Evolutionary conservation across 2,888 invertebrate species (phyloP).

Genomic region (Phragmatobia fuliginosa): DNA sequence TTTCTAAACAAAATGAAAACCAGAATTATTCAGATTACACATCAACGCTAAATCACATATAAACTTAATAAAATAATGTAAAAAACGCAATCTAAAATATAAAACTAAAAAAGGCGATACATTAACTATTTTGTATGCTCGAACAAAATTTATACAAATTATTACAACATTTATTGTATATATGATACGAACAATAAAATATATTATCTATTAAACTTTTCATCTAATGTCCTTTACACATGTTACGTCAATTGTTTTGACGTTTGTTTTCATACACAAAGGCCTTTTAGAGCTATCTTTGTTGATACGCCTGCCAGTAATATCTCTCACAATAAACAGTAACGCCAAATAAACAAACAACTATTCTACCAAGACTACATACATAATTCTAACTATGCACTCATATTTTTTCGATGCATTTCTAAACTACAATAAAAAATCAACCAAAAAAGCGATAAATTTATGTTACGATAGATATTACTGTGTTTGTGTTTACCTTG

Average conservation of each 20-base stretch:
- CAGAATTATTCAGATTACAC: not conserved
- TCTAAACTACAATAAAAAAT: not conserved
- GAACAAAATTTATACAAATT: not conserved
- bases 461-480: conserved; percentile 1
- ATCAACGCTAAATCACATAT: not conserved
- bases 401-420: not conserved
- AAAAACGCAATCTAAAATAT: not conserved
- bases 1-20: too few relatives aligned
- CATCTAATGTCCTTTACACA: conserved; percentile 16
- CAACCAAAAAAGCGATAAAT: not conserved
- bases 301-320: conserved; percentile 27
- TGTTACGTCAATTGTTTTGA: conserved; percentile 35
- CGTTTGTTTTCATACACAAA: conserved; percentile 35
- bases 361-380: conserved; percentile 8
- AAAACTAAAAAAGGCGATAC: not conserved
- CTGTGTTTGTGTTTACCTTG: conserved; percentile 19
- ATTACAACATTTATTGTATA: not conserved
- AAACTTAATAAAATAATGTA: not conserved
- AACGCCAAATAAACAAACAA: conserved; percentile 9
- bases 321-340: conserved; percentile 28
- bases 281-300: conserved; percentile 33
- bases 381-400: not conserved
- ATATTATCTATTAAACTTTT: not conserved
- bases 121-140: not conserved
- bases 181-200: not conserved